These are phyloP conservation scores for Araneus ventricosus DNA, from an alignment of 1,140 invertebrate species.

Conservation along the genomic window DNA sequence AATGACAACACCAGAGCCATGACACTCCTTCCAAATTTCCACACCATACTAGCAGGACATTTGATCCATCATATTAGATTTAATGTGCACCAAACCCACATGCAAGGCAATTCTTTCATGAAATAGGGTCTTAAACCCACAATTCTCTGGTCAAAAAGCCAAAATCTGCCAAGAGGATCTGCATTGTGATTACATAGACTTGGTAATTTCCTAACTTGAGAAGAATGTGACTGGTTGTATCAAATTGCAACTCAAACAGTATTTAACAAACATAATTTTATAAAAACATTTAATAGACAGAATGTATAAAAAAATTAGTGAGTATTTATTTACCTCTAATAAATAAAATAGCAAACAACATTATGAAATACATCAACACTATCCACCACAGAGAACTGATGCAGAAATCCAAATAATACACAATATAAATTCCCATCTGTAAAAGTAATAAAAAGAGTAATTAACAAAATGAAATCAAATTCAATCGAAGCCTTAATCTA, in stretches of 20 bases:
- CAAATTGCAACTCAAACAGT: neutral
- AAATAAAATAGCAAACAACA: constrained; percentile 89
- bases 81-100: too few species aligned
- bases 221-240: too few species aligned
- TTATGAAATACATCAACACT: constrained; percentile 87
- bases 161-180: too few species aligned
- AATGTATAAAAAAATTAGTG: neutral
- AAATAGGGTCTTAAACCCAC: too few species aligned
- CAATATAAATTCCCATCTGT: constrained; percentile 89
- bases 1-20: too few species aligned
- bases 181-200: too few species aligned
- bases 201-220: too few species aligned
- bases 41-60: too few species aligned
- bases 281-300: neutral
- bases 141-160: too few species aligned
- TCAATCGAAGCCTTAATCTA: neutral
- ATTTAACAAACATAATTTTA: neutral
- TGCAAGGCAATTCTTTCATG: too few species aligned
- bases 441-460: constrained; percentile 1
- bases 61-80: too few species aligned
- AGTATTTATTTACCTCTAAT: constrained; percentile 83
- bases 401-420: constrained; percentile 91
- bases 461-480: neutral
- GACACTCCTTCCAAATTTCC: too few species aligned
- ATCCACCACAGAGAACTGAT: constrained; percentile 92